Percentiles rank a stretch among this genome's conserved stretches.
These are phyloP conservation scores for Myotis brandtii DNA, from an alignment of 2,113 vertebrate species.

Conservation along the genomic window DNA sequence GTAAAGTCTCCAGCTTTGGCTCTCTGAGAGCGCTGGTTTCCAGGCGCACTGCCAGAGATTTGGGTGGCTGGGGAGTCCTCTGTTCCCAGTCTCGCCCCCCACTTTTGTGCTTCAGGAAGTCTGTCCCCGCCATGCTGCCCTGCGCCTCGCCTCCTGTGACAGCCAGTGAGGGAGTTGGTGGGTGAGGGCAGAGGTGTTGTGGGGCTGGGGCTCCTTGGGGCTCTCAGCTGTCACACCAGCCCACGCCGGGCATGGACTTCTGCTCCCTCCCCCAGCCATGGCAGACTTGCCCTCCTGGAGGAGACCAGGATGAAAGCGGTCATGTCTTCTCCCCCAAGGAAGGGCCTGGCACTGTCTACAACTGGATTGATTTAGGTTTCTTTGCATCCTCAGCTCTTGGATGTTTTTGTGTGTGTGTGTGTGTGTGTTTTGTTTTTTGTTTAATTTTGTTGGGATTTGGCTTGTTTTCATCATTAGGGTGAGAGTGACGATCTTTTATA, in stretches of 20 bases:
- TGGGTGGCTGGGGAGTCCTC: background rate
- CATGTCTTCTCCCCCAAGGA: accelerated
- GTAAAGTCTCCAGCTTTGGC: background rate
- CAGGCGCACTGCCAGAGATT: background rate
- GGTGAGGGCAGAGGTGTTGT: background rate
- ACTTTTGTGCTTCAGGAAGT: background rate
- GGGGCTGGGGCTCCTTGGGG: accelerated
- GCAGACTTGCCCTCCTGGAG: background rate
- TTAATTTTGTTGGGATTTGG: background rate
- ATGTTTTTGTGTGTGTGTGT: too few species aligned
- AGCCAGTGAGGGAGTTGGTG: accelerated
- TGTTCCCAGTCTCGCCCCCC: background rate
- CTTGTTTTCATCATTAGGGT: background rate
- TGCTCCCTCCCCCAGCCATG: background rate
- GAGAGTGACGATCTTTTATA: background rate
- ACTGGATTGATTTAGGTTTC: background rate
- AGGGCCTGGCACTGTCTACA: accelerated
- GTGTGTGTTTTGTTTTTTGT: background rate
- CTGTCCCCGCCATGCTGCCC: background rate
- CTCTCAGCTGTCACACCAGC: background rate
- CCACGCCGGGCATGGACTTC: accelerated
- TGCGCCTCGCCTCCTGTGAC: accelerated
- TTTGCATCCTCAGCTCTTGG: background rate
- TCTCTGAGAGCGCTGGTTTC: background rate
- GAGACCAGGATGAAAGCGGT: accelerated